Evolutionary conservation across 2,113 vertebrate species (phyloP), one percentile per base, ranked within the genome.

Genomic region (Scomber scombrus): DNA sequence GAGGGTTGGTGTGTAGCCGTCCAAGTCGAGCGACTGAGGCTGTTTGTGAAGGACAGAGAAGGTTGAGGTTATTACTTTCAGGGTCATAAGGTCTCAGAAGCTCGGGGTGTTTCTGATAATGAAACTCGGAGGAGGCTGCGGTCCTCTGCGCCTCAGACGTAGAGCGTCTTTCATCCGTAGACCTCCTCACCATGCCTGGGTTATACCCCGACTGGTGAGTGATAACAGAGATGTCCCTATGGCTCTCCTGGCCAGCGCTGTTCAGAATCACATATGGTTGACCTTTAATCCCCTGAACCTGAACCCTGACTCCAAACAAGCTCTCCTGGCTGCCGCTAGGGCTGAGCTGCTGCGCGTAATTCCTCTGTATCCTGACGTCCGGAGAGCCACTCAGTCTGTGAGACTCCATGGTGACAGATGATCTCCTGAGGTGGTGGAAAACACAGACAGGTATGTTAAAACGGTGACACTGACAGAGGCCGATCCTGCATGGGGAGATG

Each of bases 231-330:
- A 91, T 40, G 9, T 93, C 92, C 56, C 70, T 74, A 57, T 84
- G 91, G 73, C 40, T 88, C 75, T 95, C 94, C 54, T 92, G 74
- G 94, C 95, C 95, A 0, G 96, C 92, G 67, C 95, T 96, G 84
- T 99, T 98, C 82, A 99, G 91, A 18, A 99, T 95, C 66, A 99
- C 96, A 55, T 95, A 99, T 1, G 98, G 97, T 79, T 96, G 97
- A 13, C 98, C 98, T 80, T 97, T 95, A 0, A 98, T 96, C 11
- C 97, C 97, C 84, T 99, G 98, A 11, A 99, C 96, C 78, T 96
- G 95, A 61, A 99, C 97, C 76, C 95, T 96, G 78, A 98, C 96
- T 34, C 98, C 98, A 0, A 99, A 99, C 69, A 95, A 13, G 90
- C 91, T 94, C 4, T 93, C 90, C 10, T 68, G 78, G 54, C 75